Conservation (phyloP, 2,888 invertebrate species). For the Latrodectus hesperus region DNA sequence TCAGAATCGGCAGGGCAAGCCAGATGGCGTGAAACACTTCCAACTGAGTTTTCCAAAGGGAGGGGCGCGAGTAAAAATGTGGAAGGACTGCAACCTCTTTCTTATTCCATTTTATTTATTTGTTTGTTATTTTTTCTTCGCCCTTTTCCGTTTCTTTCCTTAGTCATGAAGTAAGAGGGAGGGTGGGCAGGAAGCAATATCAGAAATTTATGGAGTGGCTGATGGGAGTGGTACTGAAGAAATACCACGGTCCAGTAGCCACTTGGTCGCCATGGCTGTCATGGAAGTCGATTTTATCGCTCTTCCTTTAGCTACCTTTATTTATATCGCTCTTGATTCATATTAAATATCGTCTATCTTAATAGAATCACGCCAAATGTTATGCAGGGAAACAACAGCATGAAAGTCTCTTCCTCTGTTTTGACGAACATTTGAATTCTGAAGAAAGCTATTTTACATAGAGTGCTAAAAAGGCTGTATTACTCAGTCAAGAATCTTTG, state of each 20-base stretch:
- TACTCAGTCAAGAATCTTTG: too few species aligned
- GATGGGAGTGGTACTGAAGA: constrained; percentile 41
- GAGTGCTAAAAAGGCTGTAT: too few species aligned
- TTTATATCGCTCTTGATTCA: constrained; percentile 58
- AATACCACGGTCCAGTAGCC: constrained; percentile 45
- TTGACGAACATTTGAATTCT: too few species aligned
- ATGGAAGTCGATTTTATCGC: constrained; percentile 53
- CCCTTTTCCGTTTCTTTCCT: neutral
- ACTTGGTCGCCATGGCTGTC: constrained; percentile 36
- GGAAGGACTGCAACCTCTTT: constrained; percentile 11
- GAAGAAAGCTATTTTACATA: too few species aligned
- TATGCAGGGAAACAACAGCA: constrained; percentile 25
- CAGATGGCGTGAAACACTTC: constrained; percentile 50
- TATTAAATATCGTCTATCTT: constrained; percentile 63
- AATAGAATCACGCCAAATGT: constrained; percentile 52
- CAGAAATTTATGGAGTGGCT: constrained; percentile 59
- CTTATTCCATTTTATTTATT: constrained; percentile 46
- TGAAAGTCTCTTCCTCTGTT: too few species aligned
- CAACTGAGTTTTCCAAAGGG: constrained; percentile 20
- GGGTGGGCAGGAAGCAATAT: constrained; percentile 38
- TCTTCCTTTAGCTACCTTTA: constrained; percentile 22
- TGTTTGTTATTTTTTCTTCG: constrained; percentile 14
- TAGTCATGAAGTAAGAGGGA: constrained; percentile 1
- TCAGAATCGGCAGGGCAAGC: constrained; percentile 28
- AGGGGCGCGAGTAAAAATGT: constrained; percentile 36